Conservation (phyloP, 2,888 invertebrate species). For the Psylliodes chrysocephalus region DNA sequence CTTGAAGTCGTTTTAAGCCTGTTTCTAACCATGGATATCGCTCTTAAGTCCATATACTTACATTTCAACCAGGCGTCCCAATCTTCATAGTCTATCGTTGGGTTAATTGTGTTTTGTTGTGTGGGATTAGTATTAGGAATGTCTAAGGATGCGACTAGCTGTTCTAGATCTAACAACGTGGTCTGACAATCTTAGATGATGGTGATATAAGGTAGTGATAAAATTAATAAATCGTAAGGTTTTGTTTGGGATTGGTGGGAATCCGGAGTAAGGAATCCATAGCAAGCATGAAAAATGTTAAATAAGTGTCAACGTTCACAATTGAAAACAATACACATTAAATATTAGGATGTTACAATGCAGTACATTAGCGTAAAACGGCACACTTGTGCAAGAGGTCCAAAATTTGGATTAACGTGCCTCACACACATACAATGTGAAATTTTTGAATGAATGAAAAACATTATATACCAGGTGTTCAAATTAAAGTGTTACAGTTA, state of each 20-base stretch:
- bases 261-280: constrained; percentile 55
- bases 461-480: too few relatives aligned
- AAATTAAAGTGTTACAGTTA: too few relatives aligned
- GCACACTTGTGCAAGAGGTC: background rate
- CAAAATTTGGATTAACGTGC: background rate
- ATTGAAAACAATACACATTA: background rate
- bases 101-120: constrained; percentile 44
- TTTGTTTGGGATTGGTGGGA: constrained; percentile 52
- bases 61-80: constrained; percentile 62
- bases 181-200: constrained; percentile 62
- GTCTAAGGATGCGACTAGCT: constrained; percentile 64
- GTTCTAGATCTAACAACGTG: constrained; percentile 69
- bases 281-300: constrained; percentile 55
- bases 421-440: too few relatives aligned
- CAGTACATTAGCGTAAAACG: background rate
- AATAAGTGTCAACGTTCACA: constrained; percentile 45
- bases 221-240: constrained; percentile 49
- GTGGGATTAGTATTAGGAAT: constrained; percentile 46
- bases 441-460: too few relatives aligned
- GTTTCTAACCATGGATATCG: too few relatives aligned
- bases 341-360: background rate
- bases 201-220: background rate
- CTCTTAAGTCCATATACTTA: too few relatives aligned
- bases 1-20: too few relatives aligned
- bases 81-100: constrained; percentile 54